Conservation (phyloP, 2,113 vertebrate genomes). For the Catharus fuscescens region DNA sequence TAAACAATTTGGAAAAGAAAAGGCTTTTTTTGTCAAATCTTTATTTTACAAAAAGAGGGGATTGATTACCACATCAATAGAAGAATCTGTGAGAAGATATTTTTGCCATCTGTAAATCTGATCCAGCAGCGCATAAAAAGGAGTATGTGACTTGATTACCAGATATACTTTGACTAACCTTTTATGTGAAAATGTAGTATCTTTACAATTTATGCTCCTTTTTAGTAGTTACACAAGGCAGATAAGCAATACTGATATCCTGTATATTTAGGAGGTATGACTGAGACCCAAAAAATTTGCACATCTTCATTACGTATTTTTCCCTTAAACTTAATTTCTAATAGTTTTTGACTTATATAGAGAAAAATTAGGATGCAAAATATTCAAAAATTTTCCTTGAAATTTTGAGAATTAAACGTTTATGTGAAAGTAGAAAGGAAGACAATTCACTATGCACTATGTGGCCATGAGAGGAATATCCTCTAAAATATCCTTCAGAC, state of each 20-base stretch:
- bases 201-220: neutral
- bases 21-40: neutral
- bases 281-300: neutral
- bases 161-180: neutral
- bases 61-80: neutral
- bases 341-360: neutral
- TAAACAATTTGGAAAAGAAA: neutral
- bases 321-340: neutral
- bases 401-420: neutral
- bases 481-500: neutral
- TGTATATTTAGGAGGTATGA: neutral
- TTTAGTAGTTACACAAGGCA: neutral
- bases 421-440: neutral
- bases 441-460: neutral
- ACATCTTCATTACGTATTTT: neutral
- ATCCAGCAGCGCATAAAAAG: neutral
- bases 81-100: neutral
- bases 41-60: neutral
- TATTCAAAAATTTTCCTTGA: neutral
- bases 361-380: neutral
- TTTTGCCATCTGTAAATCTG: neutral
- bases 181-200: neutral
- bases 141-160: neutral
- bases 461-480: neutral
- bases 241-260: neutral